Evolutionary conservation across 1,140 invertebrate species (phyloP).

Genomic region (Liolophura sinensis): DNA sequence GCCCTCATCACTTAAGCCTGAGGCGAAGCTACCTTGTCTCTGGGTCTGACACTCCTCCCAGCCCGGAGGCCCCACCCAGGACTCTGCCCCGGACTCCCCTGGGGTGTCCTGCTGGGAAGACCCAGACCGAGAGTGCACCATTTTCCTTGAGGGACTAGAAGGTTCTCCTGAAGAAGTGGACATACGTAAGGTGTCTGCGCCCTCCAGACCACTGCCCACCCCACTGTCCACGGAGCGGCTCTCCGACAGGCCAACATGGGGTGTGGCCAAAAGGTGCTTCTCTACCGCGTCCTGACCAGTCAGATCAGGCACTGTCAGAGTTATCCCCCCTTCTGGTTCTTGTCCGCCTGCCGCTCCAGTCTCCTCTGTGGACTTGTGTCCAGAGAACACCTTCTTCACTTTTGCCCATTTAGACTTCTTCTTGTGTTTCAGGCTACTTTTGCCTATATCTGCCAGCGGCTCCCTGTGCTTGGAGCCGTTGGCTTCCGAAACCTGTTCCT

Average conservation of each 20-base stretch:
- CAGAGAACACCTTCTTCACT: conserved; percentile 52
- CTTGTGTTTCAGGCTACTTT: conserved; percentile 27
- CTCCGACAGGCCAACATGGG: conserved; percentile 18
- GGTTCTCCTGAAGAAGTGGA: conserved; percentile 41
- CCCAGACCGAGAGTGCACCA: too few relatives aligned
- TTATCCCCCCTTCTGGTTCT: too few relatives aligned
- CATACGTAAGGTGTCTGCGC: conserved; percentile 21
- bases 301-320: too few relatives aligned
- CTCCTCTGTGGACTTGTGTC: conserved; percentile 43
- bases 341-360: conserved; percentile 13
- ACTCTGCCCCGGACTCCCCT: conserved; percentile 23
- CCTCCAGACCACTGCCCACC: conserved; percentile 40
- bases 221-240: conserved; percentile 41
- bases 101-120: too few relatives aligned
- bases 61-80: conserved; percentile 52
- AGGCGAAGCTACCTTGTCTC: conserved; percentile 20
- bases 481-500: conserved; percentile 15
- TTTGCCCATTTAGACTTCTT: conserved; percentile 51
- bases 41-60: conserved; percentile 50
- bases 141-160: conserved; percentile 28
- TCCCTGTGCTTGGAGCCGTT: too few relatives aligned
- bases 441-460: conserved; percentile 5
- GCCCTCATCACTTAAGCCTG: conserved; percentile 17
- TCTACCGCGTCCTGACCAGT: too few relatives aligned
- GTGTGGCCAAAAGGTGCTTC: too few relatives aligned